Percentiles rank a stretch among this genome's conserved stretches.
Conservation (phyloP, 1,140 invertebrate genomes). For the Oedothorax gibbosus region DNA sequence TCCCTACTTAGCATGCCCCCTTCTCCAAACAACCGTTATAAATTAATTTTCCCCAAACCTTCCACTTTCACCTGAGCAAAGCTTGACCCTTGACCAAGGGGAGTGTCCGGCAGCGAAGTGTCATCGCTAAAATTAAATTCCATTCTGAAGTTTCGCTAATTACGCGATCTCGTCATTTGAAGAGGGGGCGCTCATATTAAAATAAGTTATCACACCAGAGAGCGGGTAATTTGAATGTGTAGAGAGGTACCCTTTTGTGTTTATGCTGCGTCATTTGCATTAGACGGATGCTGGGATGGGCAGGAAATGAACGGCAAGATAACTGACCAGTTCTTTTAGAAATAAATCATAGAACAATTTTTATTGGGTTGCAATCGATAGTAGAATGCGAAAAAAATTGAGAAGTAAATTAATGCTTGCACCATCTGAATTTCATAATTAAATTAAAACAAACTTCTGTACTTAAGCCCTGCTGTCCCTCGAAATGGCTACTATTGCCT, state of each 20-base stretch:
- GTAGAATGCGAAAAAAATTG: too few species aligned
- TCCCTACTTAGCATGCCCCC: too few species aligned
- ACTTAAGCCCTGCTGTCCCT: too few species aligned
- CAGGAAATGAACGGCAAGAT: too few species aligned
- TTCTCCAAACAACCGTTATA: not conserved
- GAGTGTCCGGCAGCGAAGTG: not conserved
- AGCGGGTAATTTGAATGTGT: slow-evolving; percentile 14
- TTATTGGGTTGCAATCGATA: too few species aligned
- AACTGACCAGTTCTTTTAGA: too few species aligned
- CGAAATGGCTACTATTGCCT: too few species aligned
- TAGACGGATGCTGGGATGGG: not conserved
- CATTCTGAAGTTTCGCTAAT: slow-evolving; percentile 18
- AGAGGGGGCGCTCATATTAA: slow-evolving; percentile 31
- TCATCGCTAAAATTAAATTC: slow-evolving; percentile 42
- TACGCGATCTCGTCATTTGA: slow-evolving; percentile 43
- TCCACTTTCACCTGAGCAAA: slow-evolving; percentile 10
- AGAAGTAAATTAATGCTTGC: too few species aligned
- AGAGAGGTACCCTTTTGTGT: slow-evolving; percentile 29
- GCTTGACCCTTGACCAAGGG: not conserved
- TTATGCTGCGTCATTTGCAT: slow-evolving; percentile 33
- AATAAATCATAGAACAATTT: too few species aligned
- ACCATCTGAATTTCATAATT: too few species aligned
- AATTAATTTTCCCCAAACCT: slow-evolving; percentile 22
- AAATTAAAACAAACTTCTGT: too few species aligned
- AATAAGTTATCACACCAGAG: slow-evolving; percentile 28